These are phyloP conservation scores for Apodemia hepburni DNA, from an alignment of 2,888 invertebrate species.

Conservation along the genomic window DNA sequence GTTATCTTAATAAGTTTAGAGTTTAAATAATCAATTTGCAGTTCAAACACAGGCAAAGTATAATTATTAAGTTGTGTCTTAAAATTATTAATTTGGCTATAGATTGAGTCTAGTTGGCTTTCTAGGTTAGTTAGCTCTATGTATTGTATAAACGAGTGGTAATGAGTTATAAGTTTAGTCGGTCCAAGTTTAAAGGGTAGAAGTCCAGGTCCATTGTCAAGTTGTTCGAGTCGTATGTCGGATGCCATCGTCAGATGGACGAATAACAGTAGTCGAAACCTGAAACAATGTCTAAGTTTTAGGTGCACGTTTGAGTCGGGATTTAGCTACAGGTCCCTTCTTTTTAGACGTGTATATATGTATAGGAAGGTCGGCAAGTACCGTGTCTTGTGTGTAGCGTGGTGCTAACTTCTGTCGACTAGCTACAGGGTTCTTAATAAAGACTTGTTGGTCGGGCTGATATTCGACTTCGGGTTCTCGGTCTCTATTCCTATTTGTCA, in stretches of 20 bases:
- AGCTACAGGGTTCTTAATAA: too few relatives aligned
- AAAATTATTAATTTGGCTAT: not conserved
- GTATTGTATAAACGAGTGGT: too few relatives aligned
- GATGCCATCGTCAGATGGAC: constrained; percentile 7
- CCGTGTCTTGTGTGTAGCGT: constrained; percentile 22
- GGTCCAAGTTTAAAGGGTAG: too few relatives aligned
- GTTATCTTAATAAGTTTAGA: constrained; percentile 1
- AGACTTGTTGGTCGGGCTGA: constrained; percentile 18
- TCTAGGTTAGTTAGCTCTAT: too few relatives aligned
- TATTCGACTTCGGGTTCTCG: constrained; percentile 1
- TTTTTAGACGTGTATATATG: constrained; percentile 25
- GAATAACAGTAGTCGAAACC: constrained; percentile 19
- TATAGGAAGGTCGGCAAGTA: constrained; percentile 22
- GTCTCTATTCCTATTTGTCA: too few relatives aligned
- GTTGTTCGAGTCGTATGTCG: constrained; percentile 21
- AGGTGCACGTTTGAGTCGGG: constrained; percentile 22
- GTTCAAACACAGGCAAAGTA: not conserved
- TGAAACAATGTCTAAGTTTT: constrained; percentile 24
- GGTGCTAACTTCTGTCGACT: constrained; percentile 17
- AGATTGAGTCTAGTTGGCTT: too few relatives aligned
- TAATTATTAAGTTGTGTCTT: not conserved
- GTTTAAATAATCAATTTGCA: not conserved
- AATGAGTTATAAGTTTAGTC: too few relatives aligned
- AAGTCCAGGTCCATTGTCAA: constrained; percentile 15
- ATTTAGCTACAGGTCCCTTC: constrained; percentile 23